Conservation (phyloP, 1,140 invertebrate species). For the Zaprionus nigranus region DNA sequence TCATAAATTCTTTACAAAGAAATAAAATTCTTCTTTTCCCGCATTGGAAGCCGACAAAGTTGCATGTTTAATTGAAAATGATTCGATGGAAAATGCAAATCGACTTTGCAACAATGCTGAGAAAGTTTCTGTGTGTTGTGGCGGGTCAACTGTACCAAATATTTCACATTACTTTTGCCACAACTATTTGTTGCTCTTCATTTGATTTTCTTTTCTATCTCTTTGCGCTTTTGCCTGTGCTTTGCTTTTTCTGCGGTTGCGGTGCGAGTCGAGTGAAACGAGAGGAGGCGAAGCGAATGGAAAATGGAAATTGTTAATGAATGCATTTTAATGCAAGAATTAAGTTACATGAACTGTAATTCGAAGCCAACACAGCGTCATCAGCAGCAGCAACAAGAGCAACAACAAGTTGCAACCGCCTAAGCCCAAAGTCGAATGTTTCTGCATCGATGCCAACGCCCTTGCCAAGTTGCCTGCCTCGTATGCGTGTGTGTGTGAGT, state of each 20-base stretch:
- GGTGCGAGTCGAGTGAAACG: slow-evolving; percentile 17
- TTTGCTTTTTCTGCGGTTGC: slow-evolving; percentile 48
- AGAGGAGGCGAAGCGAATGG: not conserved
- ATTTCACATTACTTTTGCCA: slow-evolving; percentile 46
- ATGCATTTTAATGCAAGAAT: slow-evolving; percentile 81
- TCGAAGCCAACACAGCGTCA: slow-evolving; percentile 50
- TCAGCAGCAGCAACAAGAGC: slow-evolving; percentile 18
- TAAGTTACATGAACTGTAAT: slow-evolving; percentile 79
- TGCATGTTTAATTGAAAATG: slow-evolving; percentile 3
- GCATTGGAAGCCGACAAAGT: not conserved
- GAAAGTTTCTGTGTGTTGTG: slow-evolving; percentile 64
- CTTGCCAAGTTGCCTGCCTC: slow-evolving; percentile 50
- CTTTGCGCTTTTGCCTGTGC: slow-evolving; percentile 11
- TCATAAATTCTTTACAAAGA: not conserved
- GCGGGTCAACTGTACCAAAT: slow-evolving; percentile 69
- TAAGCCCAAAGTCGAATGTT: slow-evolving; percentile 60
- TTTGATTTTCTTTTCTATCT: slow-evolving; percentile 35
- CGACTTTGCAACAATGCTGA: slow-evolving; percentile 37
- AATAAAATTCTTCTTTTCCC: not conserved
- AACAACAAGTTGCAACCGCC: slow-evolving; percentile 52
- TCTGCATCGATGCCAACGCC: slow-evolving; percentile 77
- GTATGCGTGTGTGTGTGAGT: not conserved
- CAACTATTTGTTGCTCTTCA: slow-evolving; percentile 31
- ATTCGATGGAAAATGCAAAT: not conserved
- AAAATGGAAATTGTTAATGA: slow-evolving; percentile 67